phyloP scores from a whole-genome alignment of 2,113 vertebrate genomes.

The Gadus macrocephalus region DNA sequence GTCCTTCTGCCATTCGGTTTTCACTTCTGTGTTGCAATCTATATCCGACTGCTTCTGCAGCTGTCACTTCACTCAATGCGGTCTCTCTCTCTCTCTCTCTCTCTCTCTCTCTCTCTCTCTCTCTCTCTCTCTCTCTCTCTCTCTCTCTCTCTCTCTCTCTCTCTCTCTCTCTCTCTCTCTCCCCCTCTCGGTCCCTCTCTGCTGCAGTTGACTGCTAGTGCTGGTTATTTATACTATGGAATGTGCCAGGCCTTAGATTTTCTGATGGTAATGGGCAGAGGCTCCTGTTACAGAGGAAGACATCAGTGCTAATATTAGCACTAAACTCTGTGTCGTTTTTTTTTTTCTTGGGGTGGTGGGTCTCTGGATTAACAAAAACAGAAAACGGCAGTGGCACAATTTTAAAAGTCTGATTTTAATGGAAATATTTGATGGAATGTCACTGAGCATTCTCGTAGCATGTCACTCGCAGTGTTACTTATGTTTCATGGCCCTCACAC shows the following conservation, averaged over 20 bases:
- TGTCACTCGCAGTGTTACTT: too few relatives aligned
- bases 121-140: conserved; percentile 40
- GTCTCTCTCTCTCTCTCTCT: conserved; percentile 26
- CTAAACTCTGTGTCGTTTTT: conserved; percentile 26
- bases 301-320: conserved; percentile 75
- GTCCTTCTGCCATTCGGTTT: neutral
- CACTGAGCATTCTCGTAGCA: neutral
- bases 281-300: conserved; percentile 76
- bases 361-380: neutral
- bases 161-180: conserved; percentile 5
- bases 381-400: neutral
- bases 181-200: neutral
- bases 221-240: conserved; percentile 76
- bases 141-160: conserved; percentile 17
- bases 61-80: conserved; percentile 72
- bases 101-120: too few relatives aligned
- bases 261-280: conserved; percentile 68
- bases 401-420: too few relatives aligned
- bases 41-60: conserved; percentile 48
- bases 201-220: conserved; percentile 38
- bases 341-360: neutral
- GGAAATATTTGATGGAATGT: too few relatives aligned
- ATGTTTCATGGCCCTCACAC: too few relatives aligned
- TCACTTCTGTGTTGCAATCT: conserved; percentile 21
- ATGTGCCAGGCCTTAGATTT: conserved; percentile 78